A percentile compares a stretch with the other conserved stretches of the same genome.
Conservation (phyloP, 1,140 invertebrate species). For the Cherax quadricarinatus region DNA sequence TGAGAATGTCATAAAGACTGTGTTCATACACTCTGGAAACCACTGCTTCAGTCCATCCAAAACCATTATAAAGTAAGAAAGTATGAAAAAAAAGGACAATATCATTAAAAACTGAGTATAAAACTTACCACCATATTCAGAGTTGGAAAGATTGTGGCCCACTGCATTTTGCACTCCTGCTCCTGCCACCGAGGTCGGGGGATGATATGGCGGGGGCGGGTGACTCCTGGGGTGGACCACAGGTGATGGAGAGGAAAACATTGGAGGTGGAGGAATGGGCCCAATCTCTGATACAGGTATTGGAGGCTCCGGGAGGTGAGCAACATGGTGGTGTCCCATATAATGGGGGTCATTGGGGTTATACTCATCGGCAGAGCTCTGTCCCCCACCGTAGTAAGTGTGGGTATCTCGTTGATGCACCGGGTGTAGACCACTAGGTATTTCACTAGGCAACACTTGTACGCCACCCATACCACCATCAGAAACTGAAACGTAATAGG, state of each 20-base stretch:
- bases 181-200: constrained; percentile 61
- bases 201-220: constrained; percentile 76
- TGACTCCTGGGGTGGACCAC: constrained; percentile 80
- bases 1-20: too few relatives aligned
- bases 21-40: too few relatives aligned
- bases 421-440: constrained; percentile 56
- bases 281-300: constrained; percentile 94
- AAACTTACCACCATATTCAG: constrained; percentile 61
- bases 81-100: too few relatives aligned
- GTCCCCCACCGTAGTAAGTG: constrained; percentile 59
- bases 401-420: constrained; percentile 66
- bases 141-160: constrained; percentile 63
- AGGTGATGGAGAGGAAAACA: constrained; percentile 94
- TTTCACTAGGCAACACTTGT: constrained; percentile 54
- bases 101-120: background rate
- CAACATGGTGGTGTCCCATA: constrained; percentile 68
- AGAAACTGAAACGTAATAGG: constrained; percentile 47
- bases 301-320: constrained; percentile 88
- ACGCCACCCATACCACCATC: constrained; percentile 55
- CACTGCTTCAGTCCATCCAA: too few relatives aligned
- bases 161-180: constrained; percentile 62
- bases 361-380: constrained; percentile 9
- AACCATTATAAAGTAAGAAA: too few relatives aligned
- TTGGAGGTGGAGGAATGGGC: constrained; percentile 94
- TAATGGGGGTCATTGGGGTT: background rate